A percentile compares a stretch with the other conserved stretches of the same genome.
phyloP scores from a whole-genome alignment of 35 echinoderm and acorn worm genomes.

The Diadema setosum region DNA sequence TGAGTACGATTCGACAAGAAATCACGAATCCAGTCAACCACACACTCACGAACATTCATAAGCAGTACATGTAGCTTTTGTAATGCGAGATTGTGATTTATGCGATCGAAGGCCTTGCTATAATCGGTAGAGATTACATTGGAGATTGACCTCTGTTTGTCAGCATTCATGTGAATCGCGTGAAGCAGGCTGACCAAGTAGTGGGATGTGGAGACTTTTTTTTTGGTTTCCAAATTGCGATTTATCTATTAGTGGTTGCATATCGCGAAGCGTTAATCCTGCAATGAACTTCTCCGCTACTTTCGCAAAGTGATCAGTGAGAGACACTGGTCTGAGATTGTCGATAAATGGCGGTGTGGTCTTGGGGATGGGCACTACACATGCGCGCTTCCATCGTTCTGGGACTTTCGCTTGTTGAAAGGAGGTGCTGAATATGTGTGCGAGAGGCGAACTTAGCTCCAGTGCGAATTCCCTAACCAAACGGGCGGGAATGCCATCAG shows the following conservation, averaged over 20 bases:
- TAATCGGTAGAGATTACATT: conserved; percentile 45
- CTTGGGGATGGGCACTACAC: conserved; percentile 48
- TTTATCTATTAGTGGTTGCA: conserved; percentile 3
- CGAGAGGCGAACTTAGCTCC: conserved; percentile 36
- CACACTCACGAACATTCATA: background rate
- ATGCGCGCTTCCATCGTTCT: conserved; percentile 45
- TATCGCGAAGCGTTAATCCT: no score
- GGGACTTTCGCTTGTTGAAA: conserved; percentile 30
- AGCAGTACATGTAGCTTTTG: background rate
- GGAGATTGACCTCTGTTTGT: background rate
- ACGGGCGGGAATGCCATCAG: conserved; percentile 13
- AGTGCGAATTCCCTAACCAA: conserved; percentile 61
- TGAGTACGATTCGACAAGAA: no score
- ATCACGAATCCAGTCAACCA: no score
- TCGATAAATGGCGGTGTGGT: conserved; percentile 8
- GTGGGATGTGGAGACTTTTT: conserved; percentile 26
- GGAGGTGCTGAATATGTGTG: conserved; percentile 28
- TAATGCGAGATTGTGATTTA: conserved; percentile 5
- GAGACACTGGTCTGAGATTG: conserved; percentile 44
- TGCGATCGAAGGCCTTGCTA: conserved; percentile 42
- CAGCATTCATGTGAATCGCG: conserved; percentile 1
- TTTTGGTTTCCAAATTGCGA: conserved; percentile 36
- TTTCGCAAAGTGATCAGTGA: conserved; percentile 46
- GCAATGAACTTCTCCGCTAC: conserved; percentile 37
- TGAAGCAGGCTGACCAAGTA: conserved; percentile 44